Base-by-base conservation (phyloP, 2,113 vertebrate species). In the Ceuthmochares aereus region DNA sequence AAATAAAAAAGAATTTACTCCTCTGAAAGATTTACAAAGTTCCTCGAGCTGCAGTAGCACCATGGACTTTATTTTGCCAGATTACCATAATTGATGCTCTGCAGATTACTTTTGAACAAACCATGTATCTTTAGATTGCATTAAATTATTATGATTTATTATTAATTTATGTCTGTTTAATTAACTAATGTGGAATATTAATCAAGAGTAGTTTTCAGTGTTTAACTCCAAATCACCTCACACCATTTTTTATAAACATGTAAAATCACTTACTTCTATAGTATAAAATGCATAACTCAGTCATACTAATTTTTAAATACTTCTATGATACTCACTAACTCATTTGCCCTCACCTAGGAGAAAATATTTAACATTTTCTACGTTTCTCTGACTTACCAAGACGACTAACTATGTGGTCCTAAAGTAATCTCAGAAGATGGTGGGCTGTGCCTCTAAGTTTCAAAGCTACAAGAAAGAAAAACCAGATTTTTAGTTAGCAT, bases 381-480 rank as follows among this genome's bases (percentile, higher is more conserved):
- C 49, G 63, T 89, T 82, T 45, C 42, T 93, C 6, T 21, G 96
- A 82, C 62, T 96, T 69, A 90, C 45, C 23, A 96, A 94, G 42
- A 16, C 87, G 63, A 40, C 63, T 17, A 84, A 68, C 25, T 64
- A 30, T 6, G 12, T 7, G 8, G 15, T 32, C 54, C 37, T 66
- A 17, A 25, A 56, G 11, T 17, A 27, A 10, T 73, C 45, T 64
- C 34, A 40, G 52, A 45, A 87, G 12, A 14, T 62, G 27, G 12
- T 51, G 23, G 18, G 4, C 43, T 51, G 6, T 69, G 27, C 51
- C n/a, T 77, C 17, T 56, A 87, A 90, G 18, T 70, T 80, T 67
- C 87, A 95, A 92, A 93, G 34, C 45, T 78, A 54, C n/a, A 26
- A 69, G 49, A 80, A 67, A 95, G 42, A 82, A 96, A 95, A 84